phyloP scores from a whole-genome alignment of 2,888 invertebrate species.

The Tipula helvola region DNA sequence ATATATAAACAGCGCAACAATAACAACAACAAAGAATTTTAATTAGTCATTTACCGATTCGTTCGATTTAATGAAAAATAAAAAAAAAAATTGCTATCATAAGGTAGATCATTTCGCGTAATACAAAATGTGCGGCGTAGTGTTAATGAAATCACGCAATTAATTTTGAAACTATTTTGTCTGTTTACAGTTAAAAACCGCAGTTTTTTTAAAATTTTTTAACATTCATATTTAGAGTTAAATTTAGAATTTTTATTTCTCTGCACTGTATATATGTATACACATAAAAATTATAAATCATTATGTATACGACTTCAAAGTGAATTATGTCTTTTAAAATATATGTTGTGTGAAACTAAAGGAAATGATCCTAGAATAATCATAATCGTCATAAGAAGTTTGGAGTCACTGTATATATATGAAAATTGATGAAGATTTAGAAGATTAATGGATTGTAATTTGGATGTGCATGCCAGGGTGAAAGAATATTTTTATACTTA shows the following conservation, averaged over 20 bases:
- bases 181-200: background rate
- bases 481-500: background rate
- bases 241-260: background rate
- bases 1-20: background rate
- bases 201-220: background rate
- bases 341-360: slow-evolving; percentile 10
- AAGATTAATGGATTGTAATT: background rate
- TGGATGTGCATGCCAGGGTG: background rate
- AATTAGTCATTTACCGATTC: background rate
- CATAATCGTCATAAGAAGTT: background rate
- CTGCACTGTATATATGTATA: background rate
- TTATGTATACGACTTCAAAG: slow-evolving; percentile 6
- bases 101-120: background rate
- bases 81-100: background rate
- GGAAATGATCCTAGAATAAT: slow-evolving; percentile 9
- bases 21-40: background rate
- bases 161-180: background rate
- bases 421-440: background rate
- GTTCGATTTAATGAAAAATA: background rate
- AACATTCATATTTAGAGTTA: background rate
- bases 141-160: background rate
- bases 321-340: slow-evolving; percentile 8
- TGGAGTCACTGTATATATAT: background rate
- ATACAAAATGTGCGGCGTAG: background rate
- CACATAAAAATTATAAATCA: slow-evolving; percentile 5